Conservation (phyloP, 1,140 invertebrate species). For the Meteorus sp. region DNA sequence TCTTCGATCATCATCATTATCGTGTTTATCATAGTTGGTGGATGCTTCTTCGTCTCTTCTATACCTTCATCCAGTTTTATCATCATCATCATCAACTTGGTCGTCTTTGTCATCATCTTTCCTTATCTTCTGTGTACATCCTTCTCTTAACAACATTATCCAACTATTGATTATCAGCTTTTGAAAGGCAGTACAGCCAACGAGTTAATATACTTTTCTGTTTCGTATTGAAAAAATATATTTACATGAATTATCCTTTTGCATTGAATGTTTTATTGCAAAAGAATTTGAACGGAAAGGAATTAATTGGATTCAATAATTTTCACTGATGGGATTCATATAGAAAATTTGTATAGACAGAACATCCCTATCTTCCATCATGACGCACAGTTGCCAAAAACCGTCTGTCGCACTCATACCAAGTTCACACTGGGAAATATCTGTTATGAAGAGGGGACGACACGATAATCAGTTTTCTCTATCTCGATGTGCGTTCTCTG, state of each 20-base stretch:
- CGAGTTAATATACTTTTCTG: not conserved
- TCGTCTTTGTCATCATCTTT: not conserved
- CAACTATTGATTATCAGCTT: not conserved
- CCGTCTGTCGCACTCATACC: too few species aligned
- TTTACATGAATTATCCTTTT: not conserved
- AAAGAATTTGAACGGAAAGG: too few species aligned
- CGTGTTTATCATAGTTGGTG: conserved; percentile 1
- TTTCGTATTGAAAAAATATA: not conserved
- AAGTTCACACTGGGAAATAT: too few species aligned
- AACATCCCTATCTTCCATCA: not conserved
- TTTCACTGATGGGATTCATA: not conserved
- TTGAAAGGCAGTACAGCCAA: not conserved
- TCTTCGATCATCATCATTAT: not conserved
- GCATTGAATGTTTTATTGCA: not conserved
- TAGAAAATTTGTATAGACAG: not conserved
- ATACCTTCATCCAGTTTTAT: not conserved
- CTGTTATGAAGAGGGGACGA: not conserved
- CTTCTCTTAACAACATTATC: not conserved
- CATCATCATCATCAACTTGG: not conserved
- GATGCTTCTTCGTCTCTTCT: too few species aligned
- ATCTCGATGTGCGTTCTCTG: not conserved
- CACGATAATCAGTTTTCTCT: not conserved
- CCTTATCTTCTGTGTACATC: not conserved
- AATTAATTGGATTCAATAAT: too few species aligned
- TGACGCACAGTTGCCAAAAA: too few species aligned